Conservation (phyloP, 2,797 vertebrate species). For the Eremophila alpestris region DNA sequence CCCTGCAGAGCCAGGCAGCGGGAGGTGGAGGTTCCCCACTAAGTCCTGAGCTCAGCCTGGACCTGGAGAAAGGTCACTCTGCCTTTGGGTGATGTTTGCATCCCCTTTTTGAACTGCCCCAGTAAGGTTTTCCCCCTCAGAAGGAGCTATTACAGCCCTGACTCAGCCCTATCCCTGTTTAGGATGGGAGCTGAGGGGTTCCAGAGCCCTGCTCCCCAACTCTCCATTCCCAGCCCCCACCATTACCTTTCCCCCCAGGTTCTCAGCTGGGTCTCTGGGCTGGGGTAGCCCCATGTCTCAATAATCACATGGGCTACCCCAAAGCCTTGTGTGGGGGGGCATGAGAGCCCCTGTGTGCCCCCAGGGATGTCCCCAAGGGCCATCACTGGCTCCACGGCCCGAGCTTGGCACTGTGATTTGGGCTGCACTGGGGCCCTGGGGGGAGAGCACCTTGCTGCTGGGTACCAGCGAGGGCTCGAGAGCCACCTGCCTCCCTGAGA, state of each 20-base stretch:
- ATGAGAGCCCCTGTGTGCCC: not conserved
- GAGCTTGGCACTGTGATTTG: not conserved
- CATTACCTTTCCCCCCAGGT: not conserved
- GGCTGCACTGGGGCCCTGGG: not conserved
- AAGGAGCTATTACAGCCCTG: not conserved
- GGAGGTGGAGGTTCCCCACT: not conserved
- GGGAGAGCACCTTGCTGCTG: conserved; percentile 17
- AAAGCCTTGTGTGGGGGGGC: not conserved
- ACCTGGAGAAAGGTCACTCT: not conserved
- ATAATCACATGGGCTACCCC: not conserved
- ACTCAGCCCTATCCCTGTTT: not conserved
- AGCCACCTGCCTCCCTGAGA: not conserved
- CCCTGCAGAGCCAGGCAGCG: not conserved
- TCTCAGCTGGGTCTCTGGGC: not conserved
- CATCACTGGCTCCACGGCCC: accelerated
- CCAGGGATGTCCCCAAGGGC: accelerated
- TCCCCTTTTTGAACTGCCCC: not conserved
- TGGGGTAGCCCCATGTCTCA: not conserved
- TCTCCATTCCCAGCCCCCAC: accelerated
- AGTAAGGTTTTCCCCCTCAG: not conserved
- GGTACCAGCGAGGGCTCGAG: not conserved
- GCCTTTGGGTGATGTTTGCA: not conserved
- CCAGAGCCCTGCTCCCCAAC: not conserved
- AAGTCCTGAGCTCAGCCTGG: not conserved
- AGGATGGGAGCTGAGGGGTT: not conserved